phyloP scores from a whole-genome alignment of 1,140 invertebrate genomes.

The Epicauta chinensis region DNA sequence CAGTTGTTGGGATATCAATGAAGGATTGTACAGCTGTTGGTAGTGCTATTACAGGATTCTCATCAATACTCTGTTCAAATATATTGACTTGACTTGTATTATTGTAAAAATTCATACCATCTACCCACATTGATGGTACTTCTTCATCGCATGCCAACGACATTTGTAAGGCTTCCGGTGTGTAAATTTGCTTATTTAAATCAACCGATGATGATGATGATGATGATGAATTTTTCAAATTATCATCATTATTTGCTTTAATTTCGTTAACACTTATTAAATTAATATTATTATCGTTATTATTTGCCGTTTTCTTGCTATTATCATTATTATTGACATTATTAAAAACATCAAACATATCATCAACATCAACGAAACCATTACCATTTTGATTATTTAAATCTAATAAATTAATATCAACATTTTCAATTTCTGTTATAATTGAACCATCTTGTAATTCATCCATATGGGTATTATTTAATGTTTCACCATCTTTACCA shows the following conservation, averaged over 20 bases:
- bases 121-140: constrained; percentile 62
- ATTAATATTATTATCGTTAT: constrained; percentile 17
- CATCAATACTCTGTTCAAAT: constrained; percentile 46
- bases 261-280: constrained; percentile 35
- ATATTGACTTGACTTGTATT: constrained; percentile 48
- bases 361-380: constrained; percentile 19
- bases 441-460: constrained; percentile 37
- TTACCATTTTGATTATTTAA: constrained; percentile 34
- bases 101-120: constrained; percentile 55
- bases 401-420: constrained; percentile 34
- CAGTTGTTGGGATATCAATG: constrained; percentile 45
- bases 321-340: constrained; percentile 16
- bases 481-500: constrained; percentile 34
- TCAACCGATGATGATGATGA: neutral
- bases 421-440: constrained; percentile 40
- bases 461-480: constrained; percentile 33
- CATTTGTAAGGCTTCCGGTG: constrained; percentile 59
- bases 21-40: constrained; percentile 67
- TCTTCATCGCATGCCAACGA: constrained; percentile 68
- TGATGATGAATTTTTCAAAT: neutral
- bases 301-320: constrained; percentile 20
- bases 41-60: constrained; percentile 53
- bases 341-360: constrained; percentile 19
- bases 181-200: constrained; percentile 38
- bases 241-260: constrained; percentile 18